Base-by-base conservation (phyloP, 2,113 vertebrate species). In the Panthera leo region DNA sequence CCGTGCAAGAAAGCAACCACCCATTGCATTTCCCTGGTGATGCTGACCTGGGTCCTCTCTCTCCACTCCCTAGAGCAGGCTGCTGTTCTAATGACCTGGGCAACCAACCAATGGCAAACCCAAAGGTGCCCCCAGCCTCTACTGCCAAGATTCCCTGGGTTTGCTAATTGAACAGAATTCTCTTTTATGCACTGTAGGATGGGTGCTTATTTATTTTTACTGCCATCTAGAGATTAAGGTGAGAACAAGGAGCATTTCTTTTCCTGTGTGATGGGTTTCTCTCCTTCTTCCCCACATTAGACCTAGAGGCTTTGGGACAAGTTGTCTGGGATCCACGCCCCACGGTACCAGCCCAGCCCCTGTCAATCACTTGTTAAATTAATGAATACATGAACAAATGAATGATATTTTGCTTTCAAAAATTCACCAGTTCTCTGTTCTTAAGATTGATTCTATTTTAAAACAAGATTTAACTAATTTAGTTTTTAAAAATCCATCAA, bases 381-480 rank as follows among this genome's bases (percentile, higher is more conserved):
- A 76, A 29, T n/a, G 70, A 85, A 23, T 39, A 71, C 31, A 65
- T 85, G 70, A 65, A 90, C 29, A 48, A 70, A 16, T 39, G 70
- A 86, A 27, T 14, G 71, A 58, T 34, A 63, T 21, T 89, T 48
- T 80, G 36, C 29, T 95, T 71, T 79, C 27, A 89, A 76, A 68
- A 67, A 85, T 73, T 61, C 34, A 63, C 45, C 18, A 71, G 36
- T 73, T 67, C 21, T 82, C 34, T 19, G 14, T 61, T 95, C 70
- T 70, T 86, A 79, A 79, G 45, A 48, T 1, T 7, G 36, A 73
- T 88, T 96, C 21, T 71, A 27, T 91, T 97, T 75, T 48, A 85
- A 96, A 68, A 87, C 42, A 76, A 95, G 73, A 84, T 68, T 34
- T 73, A 68, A 48, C 48, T 91, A 89, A 89, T 70, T 86, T 61